phyloP scores from a whole-genome alignment of 2,113 vertebrate species.

The Ia io region DNA sequence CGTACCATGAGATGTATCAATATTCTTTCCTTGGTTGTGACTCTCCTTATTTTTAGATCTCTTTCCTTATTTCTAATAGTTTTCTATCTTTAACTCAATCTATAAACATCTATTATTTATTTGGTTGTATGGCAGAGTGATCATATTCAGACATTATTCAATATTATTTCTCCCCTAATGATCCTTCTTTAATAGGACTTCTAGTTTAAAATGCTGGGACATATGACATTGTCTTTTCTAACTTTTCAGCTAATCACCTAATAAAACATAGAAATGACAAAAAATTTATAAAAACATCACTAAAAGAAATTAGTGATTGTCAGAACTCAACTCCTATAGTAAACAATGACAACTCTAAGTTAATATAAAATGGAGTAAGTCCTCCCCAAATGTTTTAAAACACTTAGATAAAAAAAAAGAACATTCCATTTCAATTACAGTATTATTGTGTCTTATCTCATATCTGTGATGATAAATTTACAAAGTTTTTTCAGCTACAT shows the following conservation, averaged over 20 bases:
- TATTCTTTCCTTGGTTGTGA: not conserved
- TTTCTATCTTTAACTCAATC: not conserved
- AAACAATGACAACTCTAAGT: not conserved
- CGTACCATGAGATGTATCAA: not conserved
- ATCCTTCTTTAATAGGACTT: not conserved
- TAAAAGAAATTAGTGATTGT: not conserved
- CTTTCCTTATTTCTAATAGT: not conserved
- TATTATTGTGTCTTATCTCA: not conserved
- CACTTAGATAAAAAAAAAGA: not conserved
- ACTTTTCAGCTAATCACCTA: not conserved
- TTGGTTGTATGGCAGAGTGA: not conserved
- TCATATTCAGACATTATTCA: not conserved
- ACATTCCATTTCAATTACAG: accelerated
- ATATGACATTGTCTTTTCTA: not conserved
- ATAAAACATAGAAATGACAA: not conserved
- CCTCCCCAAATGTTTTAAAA: not conserved
- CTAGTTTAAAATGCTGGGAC: not conserved
- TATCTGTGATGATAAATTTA: not conserved
- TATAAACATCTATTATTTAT: not conserved
- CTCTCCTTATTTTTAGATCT: not conserved
- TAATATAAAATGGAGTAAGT: not conserved
- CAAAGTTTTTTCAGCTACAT: not conserved
- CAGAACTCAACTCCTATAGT: not conserved
- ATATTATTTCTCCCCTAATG: not conserved
- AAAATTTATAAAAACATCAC: not conserved